Evolutionary conservation across 2,797 vertebrate genomes (phyloP), one percentile per base, ranked within the genome.

Genomic region (Cryptoprocta ferox): DNA sequence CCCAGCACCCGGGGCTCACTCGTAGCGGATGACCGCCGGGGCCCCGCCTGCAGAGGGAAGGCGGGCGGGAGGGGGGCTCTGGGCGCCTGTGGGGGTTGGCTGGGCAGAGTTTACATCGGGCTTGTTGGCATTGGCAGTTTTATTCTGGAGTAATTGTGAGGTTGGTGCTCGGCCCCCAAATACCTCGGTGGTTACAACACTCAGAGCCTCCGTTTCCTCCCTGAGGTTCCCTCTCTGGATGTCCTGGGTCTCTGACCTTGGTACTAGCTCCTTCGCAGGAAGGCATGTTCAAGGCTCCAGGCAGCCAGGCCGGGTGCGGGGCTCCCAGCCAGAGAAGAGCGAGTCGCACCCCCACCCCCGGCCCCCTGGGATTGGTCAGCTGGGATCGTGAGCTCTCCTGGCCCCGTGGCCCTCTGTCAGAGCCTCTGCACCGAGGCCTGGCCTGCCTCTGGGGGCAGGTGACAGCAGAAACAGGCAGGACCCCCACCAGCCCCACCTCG

Each of bases 61-160:
- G 39, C 1, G 0, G 37, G 39, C n/a, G 0, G 0, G 18, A 15
- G 19, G 3, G 0, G 3, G 2, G 26, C 16, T 53, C 50, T 13
- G 13, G 75, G 32, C 12, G 11, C 45, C 30, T 3, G 18, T 4
- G 19, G 59, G 15, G n/a, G 35, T 8, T 12, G 24, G 48, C 59
- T 9, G 3, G 7, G 66, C 75, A 26, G 42, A n/a, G 3, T 12
- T 65, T 42, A 32, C 18, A 2, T 8, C 6, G 24, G 66, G 35
- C 30, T 37, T 37, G 24, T 32, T 6, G 48, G 89, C 45, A 26
- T 2, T 11, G 63, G 39, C 12, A 8, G 4, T 28, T 71, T 50
- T 21, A 61, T 48, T 63, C 45, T 18, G 63, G 65, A 83, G 35
- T 6, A 8, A 1, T 7, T 7, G 35, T 59, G 91, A 2, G 11